Base-by-base conservation (phyloP, 2,888 invertebrate species). In the Conomelus anceps region DNA sequence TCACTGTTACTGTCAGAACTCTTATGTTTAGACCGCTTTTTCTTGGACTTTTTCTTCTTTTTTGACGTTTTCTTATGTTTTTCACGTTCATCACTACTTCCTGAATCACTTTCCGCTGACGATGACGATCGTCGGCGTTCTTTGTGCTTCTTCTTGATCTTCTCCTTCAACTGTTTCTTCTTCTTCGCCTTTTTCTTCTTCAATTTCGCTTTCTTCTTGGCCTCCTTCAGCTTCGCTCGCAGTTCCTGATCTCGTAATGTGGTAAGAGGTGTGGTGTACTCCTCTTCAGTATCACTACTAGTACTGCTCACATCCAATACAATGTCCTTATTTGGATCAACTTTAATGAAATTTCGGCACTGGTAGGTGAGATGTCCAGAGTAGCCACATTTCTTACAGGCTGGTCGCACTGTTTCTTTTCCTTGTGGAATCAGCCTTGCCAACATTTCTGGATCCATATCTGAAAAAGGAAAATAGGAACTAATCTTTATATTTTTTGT, bases 321-420 rank as follows among this genome's bases (percentile, higher is more conserved):
- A 92, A 97, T 97, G 92, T 98, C 98, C 93, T 98, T 98, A 92
- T 97, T 96, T 0, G 98, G 98, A 92, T 99, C 98, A 24, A 98
- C 91, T 91, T 98, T 98, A 89, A 98, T 96, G 93, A 99, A 98
- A 93, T 99, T 99, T 92, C 98, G 94, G 92, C 99, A 99, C 93
- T 99, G 99, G 93, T 97, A 99, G 20, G 99, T 99, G 92, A 99
- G 94, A 93, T 99, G 99, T 0, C 99, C 99, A 90, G 98, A 97
- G 94, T 98, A 98, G 91, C 99, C 98, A 94, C 98, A 99, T 94
- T 98, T 98, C 93, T 97, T 98, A 93, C 98, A 98, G 0, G 98
- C 97, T 22, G 98, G 96, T 86, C 98, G 94, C n/a, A 96, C 94
- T 26, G 95, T 95, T 92, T 96, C 97, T 93, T 97, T 97, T 91